Conservation (phyloP, 2,888 invertebrate genomes). For the Protonemura montana region DNA sequence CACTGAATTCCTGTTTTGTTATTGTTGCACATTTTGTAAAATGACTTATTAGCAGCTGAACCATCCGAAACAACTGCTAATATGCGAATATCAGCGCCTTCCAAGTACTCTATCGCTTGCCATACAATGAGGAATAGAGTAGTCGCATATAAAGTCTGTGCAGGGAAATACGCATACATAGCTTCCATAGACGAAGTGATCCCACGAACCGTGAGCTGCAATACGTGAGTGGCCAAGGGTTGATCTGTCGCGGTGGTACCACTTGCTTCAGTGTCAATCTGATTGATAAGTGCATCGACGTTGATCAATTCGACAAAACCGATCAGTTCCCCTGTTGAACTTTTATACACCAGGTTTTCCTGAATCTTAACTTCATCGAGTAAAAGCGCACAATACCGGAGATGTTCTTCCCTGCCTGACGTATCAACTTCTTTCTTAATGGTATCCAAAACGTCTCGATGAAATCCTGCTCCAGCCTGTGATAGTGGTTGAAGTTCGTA, state of each 20-base stretch:
- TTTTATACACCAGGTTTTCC: slow-evolving; percentile 15
- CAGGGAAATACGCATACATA: slow-evolving; percentile 19
- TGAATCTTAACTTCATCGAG: slow-evolving; percentile 26
- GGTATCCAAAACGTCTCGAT: slow-evolving; percentile 1
- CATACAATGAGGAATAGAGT: neutral
- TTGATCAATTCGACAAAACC: slow-evolving; percentile 17
- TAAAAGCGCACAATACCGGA: neutral
- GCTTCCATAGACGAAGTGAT: neutral
- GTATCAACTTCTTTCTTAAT: neutral
- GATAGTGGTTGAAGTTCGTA: neutral
- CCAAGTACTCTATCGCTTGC: slow-evolving; percentile 15
- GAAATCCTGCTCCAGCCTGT: slow-evolving; percentile 20
- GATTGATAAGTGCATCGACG: neutral
- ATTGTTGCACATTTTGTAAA: neutral
- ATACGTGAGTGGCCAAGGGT: neutral
- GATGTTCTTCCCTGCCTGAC: slow-evolving; percentile 16
- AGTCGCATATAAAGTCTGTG: neutral
- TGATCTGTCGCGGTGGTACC: neutral
- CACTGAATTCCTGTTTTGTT: neutral
- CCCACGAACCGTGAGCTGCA: slow-evolving; percentile 23
- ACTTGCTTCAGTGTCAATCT: neutral
- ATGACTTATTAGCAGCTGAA: slow-evolving; percentile 14
- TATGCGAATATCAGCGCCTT: neutral
- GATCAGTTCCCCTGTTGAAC: slow-evolving; percentile 15
- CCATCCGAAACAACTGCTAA: slow-evolving; percentile 23